These are phyloP conservation scores for Semnornis frantzii DNA, from an alignment of 2,113 vertebrate genomes.

Conservation along the genomic window DNA sequence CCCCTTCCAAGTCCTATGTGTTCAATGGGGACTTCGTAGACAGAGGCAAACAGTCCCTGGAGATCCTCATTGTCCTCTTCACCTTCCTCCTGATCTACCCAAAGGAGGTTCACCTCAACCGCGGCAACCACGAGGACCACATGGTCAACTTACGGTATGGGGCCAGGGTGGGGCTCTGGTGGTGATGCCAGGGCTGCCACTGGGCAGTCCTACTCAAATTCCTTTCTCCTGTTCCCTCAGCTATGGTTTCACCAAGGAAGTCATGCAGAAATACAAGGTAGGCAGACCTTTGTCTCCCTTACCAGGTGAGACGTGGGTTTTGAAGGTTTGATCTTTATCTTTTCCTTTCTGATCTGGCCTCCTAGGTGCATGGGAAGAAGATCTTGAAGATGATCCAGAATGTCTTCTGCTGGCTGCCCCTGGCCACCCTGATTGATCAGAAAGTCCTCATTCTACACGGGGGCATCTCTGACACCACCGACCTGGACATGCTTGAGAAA, in stretches of 20 bases:
- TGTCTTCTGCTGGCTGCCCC: constrained; percentile 91
- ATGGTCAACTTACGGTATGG: constrained; percentile 89
- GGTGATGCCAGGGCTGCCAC: accelerated
- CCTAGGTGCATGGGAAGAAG: constrained; percentile 87
- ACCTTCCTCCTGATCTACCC: constrained; percentile 92
- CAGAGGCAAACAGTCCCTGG: constrained; percentile 88
- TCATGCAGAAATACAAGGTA: constrained; percentile 92
- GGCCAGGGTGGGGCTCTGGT: not conserved
- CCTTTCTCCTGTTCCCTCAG: constrained; percentile 70
- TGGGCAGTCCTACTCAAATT: not conserved
- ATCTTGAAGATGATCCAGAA: constrained; percentile 88
- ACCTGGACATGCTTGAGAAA: constrained; percentile 82
- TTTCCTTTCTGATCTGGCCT: not conserved
- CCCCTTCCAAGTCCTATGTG: constrained; percentile 86
- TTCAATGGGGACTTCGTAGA: constrained; percentile 97
- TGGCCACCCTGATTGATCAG: constrained; percentile 89
- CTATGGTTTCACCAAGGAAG: constrained; percentile 93
- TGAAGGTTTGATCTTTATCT: not conserved
- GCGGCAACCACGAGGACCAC: constrained; percentile 93
- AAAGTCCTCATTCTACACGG: constrained; percentile 91
- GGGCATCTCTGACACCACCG: constrained; percentile 88
- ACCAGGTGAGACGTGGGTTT: accelerated
- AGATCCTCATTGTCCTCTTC: constrained; percentile 90
- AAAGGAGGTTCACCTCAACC: constrained; percentile 88
- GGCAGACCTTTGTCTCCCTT: not conserved